Percentiles rank a stretch among this genome's conserved stretches.
phyloP scores from a whole-genome alignment of 2,888 invertebrate species.

The Oscheius sp. region DNA sequence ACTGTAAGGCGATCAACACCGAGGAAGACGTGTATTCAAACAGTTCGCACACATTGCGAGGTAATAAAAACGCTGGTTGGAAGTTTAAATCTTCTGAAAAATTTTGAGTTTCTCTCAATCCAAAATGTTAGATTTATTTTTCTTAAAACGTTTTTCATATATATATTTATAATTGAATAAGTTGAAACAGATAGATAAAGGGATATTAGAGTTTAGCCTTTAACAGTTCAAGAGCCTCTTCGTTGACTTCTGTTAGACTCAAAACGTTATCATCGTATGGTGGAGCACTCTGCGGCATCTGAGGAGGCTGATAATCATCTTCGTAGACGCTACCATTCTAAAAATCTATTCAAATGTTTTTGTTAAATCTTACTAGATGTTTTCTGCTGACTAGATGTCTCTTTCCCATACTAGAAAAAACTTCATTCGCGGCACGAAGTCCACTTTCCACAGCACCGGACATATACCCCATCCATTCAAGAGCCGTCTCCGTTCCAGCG shows the following conservation, averaged over 20 bases:
- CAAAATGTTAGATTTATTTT: no score
- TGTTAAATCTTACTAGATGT: conserved; percentile 33
- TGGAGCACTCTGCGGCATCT: neutral
- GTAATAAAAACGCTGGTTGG: no score
- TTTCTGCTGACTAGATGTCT: conserved; percentile 34
- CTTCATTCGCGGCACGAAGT: conserved; percentile 38
- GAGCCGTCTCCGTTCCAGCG: conserved; percentile 71
- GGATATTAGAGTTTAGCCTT: conserved; percentile 27
- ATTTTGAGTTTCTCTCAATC: no score
- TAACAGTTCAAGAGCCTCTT: conserved; percentile 28
- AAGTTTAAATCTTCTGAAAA: no score
- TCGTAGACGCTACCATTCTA: conserved; percentile 30
- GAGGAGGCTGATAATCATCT: conserved; percentile 23
- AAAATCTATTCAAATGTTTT: neutral
- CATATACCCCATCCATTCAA: conserved; percentile 71
- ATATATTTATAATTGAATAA: neutral
- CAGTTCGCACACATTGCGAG: no score
- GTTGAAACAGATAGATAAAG: neutral
- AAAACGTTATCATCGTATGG: neutral
- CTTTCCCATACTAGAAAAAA: conserved; percentile 35
- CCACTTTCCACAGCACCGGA: conserved; percentile 69
- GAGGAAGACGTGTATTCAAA: no score
- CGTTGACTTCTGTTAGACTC: conserved; percentile 30
- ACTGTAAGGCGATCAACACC: no score
- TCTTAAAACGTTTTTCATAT: no score